Evolutionary conservation across 1,140 invertebrate genomes (phyloP).

Genomic region (Myzus persicae): DNA sequence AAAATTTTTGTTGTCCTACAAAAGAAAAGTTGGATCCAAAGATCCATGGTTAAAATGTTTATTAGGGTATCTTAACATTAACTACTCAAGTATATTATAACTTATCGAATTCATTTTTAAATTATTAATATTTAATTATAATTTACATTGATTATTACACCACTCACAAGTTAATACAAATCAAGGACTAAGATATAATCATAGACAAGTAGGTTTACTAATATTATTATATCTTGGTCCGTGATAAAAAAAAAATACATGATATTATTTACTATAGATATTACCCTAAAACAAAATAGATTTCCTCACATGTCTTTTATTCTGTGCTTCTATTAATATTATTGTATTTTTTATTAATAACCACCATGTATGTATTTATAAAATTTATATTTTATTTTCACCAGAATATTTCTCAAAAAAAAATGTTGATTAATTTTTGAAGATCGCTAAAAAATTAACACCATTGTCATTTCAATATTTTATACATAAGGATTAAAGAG

Average conservation of each 20-base stretch:
- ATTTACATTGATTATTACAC: neutral
- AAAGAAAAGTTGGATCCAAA: neutral
- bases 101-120: too few species aligned
- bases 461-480: neutral
- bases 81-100: too few species aligned
- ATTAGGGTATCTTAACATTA: too few species aligned
- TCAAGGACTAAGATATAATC: too few species aligned
- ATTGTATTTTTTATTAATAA: neutral
- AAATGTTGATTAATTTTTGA: neutral
- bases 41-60: too few species aligned
- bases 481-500: neutral
- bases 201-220: too few species aligned
- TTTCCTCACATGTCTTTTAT: too few species aligned
- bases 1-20: neutral
- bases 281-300: neutral
- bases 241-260: too few species aligned
- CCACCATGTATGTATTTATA: neutral
- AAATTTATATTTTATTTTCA: conserved; percentile 6
- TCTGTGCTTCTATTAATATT: neutral
- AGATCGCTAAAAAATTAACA: neutral
- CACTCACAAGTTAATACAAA: too few species aligned
- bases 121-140: too few species aligned
- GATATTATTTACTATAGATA: too few species aligned
- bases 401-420: neutral
- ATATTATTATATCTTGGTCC: too few species aligned